These are phyloP conservation scores for Halocynthia aurantium DNA, from an alignment of 23 tunicate species.

Conservation along the genomic window DNA sequence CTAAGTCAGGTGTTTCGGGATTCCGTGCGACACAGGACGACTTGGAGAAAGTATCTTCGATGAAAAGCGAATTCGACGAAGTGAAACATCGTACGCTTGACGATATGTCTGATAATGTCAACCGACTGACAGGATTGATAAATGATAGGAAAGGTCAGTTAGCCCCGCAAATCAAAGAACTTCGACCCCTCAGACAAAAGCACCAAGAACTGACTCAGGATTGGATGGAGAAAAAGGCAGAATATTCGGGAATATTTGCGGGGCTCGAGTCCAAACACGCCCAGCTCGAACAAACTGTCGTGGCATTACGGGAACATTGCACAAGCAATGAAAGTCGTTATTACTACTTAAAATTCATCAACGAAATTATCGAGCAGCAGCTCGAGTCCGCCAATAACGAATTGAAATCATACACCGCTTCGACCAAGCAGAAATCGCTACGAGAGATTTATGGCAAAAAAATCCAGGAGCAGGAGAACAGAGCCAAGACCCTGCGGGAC, in stretches of 20 bases:
- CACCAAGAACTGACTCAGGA: conserved; percentile 63
- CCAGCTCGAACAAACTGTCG: conserved; percentile 73
- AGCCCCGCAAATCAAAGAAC: conserved; percentile 78
- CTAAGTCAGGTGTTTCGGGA: conserved; percentile 60
- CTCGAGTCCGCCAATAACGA: conserved; percentile 66
- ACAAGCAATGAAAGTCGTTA: conserved; percentile 55
- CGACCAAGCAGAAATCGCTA: conserved; percentile 57
- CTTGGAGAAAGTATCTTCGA: conserved; percentile 81
- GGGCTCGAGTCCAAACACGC: conserved; percentile 79
- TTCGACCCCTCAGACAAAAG: conserved; percentile 71
- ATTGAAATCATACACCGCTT: conserved; percentile 58
- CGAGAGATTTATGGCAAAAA: conserved; percentile 71
- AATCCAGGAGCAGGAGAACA: conserved; percentile 92
- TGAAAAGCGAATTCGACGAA: conserved; percentile 82
- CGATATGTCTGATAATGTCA: conserved; percentile 82
- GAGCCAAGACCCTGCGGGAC: conserved; percentile 58
- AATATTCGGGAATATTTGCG: conserved; percentile 65
- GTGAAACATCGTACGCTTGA: conserved; percentile 79
- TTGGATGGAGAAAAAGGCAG: conserved; percentile 51
- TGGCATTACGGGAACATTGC: conserved; percentile 62
- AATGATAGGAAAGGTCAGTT: conserved; percentile 56
- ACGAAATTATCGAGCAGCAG: conserved; percentile 56
- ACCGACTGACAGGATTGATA: conserved; percentile 52
- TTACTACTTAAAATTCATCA: conserved; percentile 42
- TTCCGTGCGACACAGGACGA: conserved; percentile 95